These are phyloP conservation scores for Pseudopodoces humilis DNA, from an alignment of 2,113 vertebrate genomes.

Conservation along the genomic window DNA sequence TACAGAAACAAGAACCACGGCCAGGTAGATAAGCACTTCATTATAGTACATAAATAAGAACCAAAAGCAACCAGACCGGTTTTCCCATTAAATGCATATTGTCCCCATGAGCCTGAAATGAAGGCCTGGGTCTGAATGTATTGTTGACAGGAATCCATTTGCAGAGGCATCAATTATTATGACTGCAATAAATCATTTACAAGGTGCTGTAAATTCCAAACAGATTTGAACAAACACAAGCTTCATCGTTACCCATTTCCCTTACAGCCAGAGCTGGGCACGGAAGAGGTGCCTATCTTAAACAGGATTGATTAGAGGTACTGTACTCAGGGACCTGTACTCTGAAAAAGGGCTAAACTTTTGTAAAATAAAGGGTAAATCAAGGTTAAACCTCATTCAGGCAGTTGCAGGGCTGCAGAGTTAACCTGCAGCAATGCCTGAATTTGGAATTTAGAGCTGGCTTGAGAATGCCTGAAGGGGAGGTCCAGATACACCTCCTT, in stretches of 20 bases:
- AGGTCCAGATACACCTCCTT: neutral
- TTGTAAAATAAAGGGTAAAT: constrained; percentile 11
- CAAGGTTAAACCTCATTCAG: constrained; percentile 5
- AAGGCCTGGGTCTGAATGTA: constrained; percentile 16
- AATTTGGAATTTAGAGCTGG: neutral
- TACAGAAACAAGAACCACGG: neutral
- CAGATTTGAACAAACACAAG: constrained; percentile 15
- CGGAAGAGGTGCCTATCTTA: neutral
- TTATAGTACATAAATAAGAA: constrained; percentile 15
- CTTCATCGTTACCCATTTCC: constrained; percentile 27
- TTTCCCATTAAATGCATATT: constrained; percentile 37
- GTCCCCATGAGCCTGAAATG: constrained; percentile 17
- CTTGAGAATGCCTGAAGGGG: neutral
- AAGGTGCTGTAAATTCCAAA: constrained; percentile 22
- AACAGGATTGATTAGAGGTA: neutral
- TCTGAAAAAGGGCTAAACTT: neutral
- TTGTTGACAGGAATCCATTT: constrained; percentile 56
- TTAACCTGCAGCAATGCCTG: neutral
- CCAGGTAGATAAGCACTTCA: neutral
- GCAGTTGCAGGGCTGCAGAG: neutral
- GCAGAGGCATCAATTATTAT: constrained; percentile 40
- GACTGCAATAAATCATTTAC: constrained; percentile 18
- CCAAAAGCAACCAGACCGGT: neutral
- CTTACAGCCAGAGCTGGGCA: neutral
- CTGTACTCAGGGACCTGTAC: neutral